phyloP scores from a whole-genome alignment of 64 coral and sea anemone genomes.

The Anthopleura sola region DNA sequence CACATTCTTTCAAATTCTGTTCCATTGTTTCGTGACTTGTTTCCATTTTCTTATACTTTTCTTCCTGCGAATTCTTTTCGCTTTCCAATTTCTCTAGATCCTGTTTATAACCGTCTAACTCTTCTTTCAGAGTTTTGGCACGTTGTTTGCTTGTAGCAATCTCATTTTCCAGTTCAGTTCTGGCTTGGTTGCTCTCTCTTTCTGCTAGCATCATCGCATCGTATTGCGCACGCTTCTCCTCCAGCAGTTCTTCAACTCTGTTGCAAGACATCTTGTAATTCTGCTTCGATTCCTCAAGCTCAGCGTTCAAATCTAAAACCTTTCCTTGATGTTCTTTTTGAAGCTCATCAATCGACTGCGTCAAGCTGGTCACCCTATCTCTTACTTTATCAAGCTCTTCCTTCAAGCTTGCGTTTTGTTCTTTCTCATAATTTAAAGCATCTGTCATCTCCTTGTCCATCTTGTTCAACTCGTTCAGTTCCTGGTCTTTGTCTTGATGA shows the following conservation, averaged over 20 bases:
- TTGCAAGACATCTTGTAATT: slow-evolving; percentile 20
- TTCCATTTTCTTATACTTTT: background rate
- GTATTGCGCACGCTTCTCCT: slow-evolving; percentile 29
- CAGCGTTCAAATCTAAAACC: slow-evolving; percentile 9
- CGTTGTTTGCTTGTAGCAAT: slow-evolving; percentile 10
- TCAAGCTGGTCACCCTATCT: background rate
- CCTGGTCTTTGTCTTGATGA: background rate
- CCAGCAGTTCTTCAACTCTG: slow-evolving; percentile 52
- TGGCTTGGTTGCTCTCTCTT: slow-evolving; percentile 31
- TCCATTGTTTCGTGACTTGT: background rate
- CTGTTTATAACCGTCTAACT: slow-evolving; percentile 18
- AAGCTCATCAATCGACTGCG: background rate
- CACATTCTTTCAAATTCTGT: slow-evolving; percentile 7
- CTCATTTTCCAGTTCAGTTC: slow-evolving; percentile 49
- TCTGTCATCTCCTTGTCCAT: background rate
- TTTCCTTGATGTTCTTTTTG: background rate
- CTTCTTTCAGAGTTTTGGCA: slow-evolving; percentile 12
- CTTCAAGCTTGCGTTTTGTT: background rate
- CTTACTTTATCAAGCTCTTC: slow-evolving; percentile 21
- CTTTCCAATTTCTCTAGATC: slow-evolving; percentile 19
- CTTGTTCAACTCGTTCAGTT: background rate
- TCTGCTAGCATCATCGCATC: slow-evolving; percentile 47
- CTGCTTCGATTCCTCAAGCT: slow-evolving; percentile 23
- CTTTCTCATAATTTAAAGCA: background rate
- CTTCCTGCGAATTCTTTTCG: slow-evolving; percentile 15